A percentile compares a stretch with the other conserved stretches of the same genome.
Conservation (phyloP, 2,888 invertebrate species). For the Gryllus longicercus region DNA sequence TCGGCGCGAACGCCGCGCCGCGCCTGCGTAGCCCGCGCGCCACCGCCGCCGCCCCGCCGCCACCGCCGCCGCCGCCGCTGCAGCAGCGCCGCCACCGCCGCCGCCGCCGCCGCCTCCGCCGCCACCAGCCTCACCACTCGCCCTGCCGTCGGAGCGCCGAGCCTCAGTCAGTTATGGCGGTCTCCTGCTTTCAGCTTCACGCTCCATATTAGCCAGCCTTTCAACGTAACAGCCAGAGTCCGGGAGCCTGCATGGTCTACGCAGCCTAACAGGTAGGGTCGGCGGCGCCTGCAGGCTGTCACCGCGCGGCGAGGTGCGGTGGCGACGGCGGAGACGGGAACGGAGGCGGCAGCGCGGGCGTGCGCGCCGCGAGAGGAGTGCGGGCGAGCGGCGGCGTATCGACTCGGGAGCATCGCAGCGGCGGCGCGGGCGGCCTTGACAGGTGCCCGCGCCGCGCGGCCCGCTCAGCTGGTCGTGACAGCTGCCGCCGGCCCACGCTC, state of each 20-base stretch:
- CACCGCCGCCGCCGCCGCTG: not conserved
- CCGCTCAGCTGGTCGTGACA: not conserved
- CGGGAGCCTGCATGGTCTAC: slow-evolving; percentile 35
- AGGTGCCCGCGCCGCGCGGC: not conserved
- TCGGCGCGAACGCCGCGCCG: not conserved
- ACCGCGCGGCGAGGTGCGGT: not conserved
- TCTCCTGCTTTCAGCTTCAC: slow-evolving; percentile 38
- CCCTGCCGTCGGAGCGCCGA: not conserved
- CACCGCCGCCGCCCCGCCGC: slow-evolving; percentile 25
- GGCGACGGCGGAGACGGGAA: not conserved
- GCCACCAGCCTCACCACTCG: not conserved
- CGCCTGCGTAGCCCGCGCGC: not conserved
- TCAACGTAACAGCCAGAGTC: slow-evolving; percentile 27
- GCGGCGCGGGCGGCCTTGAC: not conserved
- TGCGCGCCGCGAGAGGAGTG: not conserved
- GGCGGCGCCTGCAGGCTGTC: not conserved
- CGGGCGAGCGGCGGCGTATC: not conserved
- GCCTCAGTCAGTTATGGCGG: slow-evolving; percentile 38
- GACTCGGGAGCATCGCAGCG: not conserved
- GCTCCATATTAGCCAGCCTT: slow-evolving; percentile 36
- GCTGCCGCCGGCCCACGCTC: not conserved
- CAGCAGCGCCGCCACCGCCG: slow-evolving; percentile 22
- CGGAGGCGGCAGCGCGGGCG: not conserved
- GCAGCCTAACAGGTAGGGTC: slow-evolving; percentile 33
- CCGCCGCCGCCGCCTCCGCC: slow-evolving; percentile 23